These are phyloP conservation scores for Coelogynopora nodosa DNA, from an alignment of 2,888 invertebrate genomes.

Conservation along the genomic window DNA sequence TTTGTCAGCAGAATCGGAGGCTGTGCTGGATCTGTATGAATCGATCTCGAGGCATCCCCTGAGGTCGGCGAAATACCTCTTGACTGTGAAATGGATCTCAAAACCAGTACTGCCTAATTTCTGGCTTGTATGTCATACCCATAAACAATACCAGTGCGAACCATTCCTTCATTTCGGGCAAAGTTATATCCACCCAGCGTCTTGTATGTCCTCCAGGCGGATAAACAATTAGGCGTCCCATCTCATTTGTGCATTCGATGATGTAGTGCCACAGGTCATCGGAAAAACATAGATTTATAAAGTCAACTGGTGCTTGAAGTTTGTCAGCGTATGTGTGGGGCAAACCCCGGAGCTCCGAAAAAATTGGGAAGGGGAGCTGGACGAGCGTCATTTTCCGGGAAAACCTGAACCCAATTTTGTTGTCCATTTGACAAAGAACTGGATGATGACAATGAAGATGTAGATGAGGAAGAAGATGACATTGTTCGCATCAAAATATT, in stretches of 20 bases:
- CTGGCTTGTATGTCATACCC: not conserved
- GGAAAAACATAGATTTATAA: not conserved
- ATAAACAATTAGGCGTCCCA: not conserved
- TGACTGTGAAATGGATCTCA: not conserved
- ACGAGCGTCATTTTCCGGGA: not conserved
- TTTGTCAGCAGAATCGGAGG: not conserved
- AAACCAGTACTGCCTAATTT: conserved; percentile 3
- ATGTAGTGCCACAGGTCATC: not conserved
- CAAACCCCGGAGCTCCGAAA: not conserved
- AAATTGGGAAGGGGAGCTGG: not conserved
- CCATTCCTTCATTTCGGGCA: not conserved
- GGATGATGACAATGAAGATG: not conserved
- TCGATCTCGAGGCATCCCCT: not conserved
- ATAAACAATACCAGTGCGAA: not conserved
- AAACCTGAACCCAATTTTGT: not conserved
- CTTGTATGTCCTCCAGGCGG: not conserved
- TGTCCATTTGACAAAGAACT: not conserved
- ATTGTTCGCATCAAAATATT: not conserved
- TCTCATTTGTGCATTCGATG: not conserved
- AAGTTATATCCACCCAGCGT: not conserved
- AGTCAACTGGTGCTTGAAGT: not conserved
- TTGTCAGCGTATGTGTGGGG: not conserved
- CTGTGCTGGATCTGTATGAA: not conserved
- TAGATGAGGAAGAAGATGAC: not conserved
- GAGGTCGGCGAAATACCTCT: not conserved